A percentile compares a stretch with the other conserved stretches of the same genome.
phyloP scores from a whole-genome alignment of 1,140 invertebrate genomes.

The Ostrea edulis region DNA sequence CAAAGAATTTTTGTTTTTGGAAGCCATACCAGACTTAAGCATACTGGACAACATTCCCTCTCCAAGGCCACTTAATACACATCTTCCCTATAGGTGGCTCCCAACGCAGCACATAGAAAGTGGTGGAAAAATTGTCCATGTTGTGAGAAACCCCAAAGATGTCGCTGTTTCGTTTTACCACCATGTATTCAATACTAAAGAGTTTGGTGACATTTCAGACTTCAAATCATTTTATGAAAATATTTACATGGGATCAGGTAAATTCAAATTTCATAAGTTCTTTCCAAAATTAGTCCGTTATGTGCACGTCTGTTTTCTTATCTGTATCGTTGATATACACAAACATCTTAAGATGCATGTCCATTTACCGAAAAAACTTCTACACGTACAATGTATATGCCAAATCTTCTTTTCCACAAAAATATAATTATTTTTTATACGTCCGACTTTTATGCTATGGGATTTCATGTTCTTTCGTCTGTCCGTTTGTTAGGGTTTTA shows the following conservation, averaged over 20 bases:
- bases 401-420: no score
- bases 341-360: no score
- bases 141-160: slow-evolving; percentile 64
- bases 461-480: no score
- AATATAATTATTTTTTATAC: no score
- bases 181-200: background rate
- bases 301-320: no score
- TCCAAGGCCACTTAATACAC: slow-evolving; percentile 58
- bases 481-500: no score
- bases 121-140: slow-evolving; percentile 49
- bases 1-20: slow-evolving; percentile 56
- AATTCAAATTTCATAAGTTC: background rate
- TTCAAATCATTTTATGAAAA: background rate
- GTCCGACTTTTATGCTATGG: no score
- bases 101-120: slow-evolving; percentile 50
- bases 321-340: no score
- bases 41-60: slow-evolving; percentile 38
- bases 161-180: slow-evolving; percentile 54
- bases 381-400: no score
- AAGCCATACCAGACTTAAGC: slow-evolving; percentile 44
- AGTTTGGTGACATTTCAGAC: background rate
- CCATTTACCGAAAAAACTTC: no score
- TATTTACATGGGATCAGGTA: background rate
- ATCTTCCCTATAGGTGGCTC: slow-evolving; percentile 48
- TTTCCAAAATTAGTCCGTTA: no score